Percentiles rank a stretch among this genome's conserved stretches.
These are phyloP conservation scores for Miichthys miiuy DNA, from an alignment of 2,797 vertebrate species.

Conservation along the genomic window DNA sequence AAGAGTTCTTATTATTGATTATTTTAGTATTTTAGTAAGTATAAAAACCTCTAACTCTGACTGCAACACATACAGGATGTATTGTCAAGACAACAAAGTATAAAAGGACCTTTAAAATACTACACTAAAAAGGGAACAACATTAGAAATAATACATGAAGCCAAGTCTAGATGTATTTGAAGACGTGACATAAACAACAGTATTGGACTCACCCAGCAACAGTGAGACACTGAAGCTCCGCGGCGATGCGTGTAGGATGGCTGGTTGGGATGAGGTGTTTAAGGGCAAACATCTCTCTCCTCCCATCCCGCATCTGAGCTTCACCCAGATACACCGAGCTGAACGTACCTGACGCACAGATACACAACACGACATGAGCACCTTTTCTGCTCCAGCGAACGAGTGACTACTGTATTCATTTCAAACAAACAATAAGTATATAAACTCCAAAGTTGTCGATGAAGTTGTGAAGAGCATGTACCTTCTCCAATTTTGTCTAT, in stretches of 20 bases:
- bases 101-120: background rate
- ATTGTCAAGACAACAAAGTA: background rate
- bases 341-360: constrained; percentile 90
- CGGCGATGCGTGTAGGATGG: constrained; percentile 95
- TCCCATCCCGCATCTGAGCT: constrained; percentile 88
- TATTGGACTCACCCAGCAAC: constrained; percentile 89
- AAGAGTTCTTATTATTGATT: background rate
- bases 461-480: constrained; percentile 55
- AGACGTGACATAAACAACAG: background rate
- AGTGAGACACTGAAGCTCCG: constrained; percentile 97
- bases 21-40: too few relatives aligned
- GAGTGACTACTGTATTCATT: background rate
- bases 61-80: background rate
- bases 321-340: constrained; percentile 97
- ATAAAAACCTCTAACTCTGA: too few relatives aligned
- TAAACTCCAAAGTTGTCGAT: background rate
- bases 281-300: constrained; percentile 92
- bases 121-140: background rate
- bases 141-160: background rate
- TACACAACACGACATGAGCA: background rate
- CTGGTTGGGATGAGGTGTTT: constrained; percentile 98
- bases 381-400: background rate
- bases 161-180: background rate
- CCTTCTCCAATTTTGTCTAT: constrained; percentile 97
- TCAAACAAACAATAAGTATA: background rate